A percentile compares a stretch with the other conserved stretches of the same genome.
Conservation (phyloP, 2,113 vertebrate species). For the Ceyx cyanopectus region DNA sequence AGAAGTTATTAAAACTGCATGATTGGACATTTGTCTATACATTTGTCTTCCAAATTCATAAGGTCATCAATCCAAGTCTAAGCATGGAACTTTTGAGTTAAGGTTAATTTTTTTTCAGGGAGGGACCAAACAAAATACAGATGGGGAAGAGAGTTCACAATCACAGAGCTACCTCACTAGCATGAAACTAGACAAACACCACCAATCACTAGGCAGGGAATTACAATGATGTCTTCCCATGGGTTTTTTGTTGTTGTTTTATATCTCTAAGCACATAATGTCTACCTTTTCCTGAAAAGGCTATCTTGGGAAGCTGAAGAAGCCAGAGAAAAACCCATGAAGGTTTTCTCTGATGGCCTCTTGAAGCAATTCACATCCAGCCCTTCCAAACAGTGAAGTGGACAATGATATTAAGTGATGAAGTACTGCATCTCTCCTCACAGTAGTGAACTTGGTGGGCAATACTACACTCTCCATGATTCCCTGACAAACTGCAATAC, state of each 20-base stretch:
- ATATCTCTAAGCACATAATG: neutral
- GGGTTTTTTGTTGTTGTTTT: neutral
- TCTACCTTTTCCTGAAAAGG: neutral
- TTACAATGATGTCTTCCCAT: neutral
- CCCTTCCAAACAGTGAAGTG: neutral
- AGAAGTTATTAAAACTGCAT: neutral
- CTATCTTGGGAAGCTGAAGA: neutral
- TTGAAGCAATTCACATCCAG: neutral
- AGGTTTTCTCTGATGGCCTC: neutral
- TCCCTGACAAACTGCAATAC: neutral
- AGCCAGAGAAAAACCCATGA: neutral
- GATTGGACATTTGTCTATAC: neutral
- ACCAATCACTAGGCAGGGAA: neutral
- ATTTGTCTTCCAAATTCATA: neutral
- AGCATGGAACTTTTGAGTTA: neutral
- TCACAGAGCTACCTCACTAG: neutral
- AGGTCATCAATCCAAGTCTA: neutral
- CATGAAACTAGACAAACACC: neutral
- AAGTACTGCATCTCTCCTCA: neutral
- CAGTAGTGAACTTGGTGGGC: neutral
- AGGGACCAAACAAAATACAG: neutral
- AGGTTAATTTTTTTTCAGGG: neutral
- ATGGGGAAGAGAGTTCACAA: neutral
- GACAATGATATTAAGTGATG: neutral
- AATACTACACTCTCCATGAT: neutral